phyloP scores from a whole-genome alignment of 2,888 invertebrate species.

The Drosophila bunnanda region DNA sequence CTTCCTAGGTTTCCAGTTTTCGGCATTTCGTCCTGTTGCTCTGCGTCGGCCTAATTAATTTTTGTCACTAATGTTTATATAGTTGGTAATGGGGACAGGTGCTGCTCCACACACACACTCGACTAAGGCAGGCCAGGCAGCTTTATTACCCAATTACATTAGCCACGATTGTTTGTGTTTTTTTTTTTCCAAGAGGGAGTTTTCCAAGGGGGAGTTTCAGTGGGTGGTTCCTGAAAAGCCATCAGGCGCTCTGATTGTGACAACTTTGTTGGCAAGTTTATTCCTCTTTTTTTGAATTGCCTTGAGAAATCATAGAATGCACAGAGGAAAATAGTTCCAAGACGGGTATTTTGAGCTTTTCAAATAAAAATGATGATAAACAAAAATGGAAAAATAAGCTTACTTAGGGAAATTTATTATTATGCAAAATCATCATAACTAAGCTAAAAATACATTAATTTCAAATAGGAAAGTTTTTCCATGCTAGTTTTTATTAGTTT shows the following conservation, averaged over 20 bases:
- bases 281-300: neutral
- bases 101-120: conserved; percentile 37
- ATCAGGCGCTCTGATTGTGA: conserved; percentile 6
- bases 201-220: neutral
- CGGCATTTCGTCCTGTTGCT: conserved; percentile 15
- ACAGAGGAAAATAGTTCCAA: neutral
- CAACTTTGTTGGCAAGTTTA: conserved; percentile 3
- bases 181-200: neutral
- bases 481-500: no score
- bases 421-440: no score
- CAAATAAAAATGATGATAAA: no score
- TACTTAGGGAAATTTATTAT: no score
- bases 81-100: conserved; percentile 52
- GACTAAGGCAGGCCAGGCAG: conserved; percentile 22
- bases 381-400: no score
- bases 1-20: conserved; percentile 1
- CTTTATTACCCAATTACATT: conserved; percentile 75
- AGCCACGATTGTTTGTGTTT: conserved; percentile 36
- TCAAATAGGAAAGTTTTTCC: no score
- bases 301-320: neutral
- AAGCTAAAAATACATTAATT: no score
- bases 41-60: conserved; percentile 68
- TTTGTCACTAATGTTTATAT: conserved; percentile 65
- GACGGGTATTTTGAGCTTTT: neutral
- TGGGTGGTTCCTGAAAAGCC: neutral